Evolutionary conservation across 2,888 invertebrate genomes (phyloP).

Genomic region (Sinohyriopsis cumingii): DNA sequence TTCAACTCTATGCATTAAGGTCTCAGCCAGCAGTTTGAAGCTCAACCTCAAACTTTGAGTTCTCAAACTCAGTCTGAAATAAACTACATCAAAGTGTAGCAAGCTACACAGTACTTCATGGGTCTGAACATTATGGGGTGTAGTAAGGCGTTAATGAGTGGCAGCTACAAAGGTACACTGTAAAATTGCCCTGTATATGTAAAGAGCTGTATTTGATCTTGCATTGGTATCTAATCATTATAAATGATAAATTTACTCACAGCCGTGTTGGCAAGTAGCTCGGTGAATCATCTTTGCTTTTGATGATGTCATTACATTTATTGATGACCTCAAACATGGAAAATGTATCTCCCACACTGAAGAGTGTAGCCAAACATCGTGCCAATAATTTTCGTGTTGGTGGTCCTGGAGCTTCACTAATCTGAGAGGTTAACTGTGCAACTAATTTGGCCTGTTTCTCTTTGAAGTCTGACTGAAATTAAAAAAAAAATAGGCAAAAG

Average conservation of each 20-base stretch:
- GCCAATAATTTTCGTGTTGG: constrained; percentile 94
- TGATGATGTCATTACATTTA: constrained; percentile 96
- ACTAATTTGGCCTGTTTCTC: constrained; percentile 96
- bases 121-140: too few species aligned
- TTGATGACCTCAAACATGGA: constrained; percentile 97
- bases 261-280: constrained; percentile 94
- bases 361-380: constrained; percentile 91
- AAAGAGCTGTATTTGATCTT: too few species aligned
- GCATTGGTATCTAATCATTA: background rate
- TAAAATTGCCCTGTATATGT: too few species aligned
- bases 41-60: too few species aligned
- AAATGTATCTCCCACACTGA: constrained; percentile 98
- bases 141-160: too few species aligned
- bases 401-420: constrained; percentile 88
- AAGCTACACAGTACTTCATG: too few species aligned
- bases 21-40: too few species aligned
- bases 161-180: too few species aligned
- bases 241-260: constrained; percentile 77
- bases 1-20: too few species aligned
- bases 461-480: constrained; percentile 93
- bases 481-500: constrained; percentile 19
- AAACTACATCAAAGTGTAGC: too few species aligned
- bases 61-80: too few species aligned
- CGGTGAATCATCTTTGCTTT: constrained; percentile 97
- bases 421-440: constrained; percentile 90